Conservation (phyloP, 2,888 invertebrate species). For the Acleris laterana region DNA sequence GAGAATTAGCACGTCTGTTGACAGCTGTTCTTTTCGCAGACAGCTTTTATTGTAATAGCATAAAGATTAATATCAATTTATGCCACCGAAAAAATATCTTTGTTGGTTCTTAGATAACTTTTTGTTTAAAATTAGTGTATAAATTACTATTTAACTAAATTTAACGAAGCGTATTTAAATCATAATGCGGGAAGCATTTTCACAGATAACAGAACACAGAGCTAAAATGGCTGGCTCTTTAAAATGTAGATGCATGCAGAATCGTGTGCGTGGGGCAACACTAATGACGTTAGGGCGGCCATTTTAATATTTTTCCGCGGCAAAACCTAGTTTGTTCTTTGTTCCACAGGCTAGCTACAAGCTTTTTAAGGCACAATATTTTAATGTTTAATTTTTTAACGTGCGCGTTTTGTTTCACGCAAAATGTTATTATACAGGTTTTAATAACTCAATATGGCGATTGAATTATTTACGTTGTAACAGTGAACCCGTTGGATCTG, state of each 20-base stretch:
- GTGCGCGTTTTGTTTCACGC: slow-evolving; percentile 19
- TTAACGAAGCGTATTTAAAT: not conserved
- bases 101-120: slow-evolving; percentile 1
- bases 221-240: slow-evolving; percentile 46
- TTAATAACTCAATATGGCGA: slow-evolving; percentile 12
- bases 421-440: slow-evolving; percentile 8
- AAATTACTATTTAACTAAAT: not conserved
- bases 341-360: slow-evolving; percentile 43
- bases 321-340: slow-evolving; percentile 69
- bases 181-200: slow-evolving; percentile 1
- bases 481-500: not conserved
- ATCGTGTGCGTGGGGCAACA: slow-evolving; percentile 65
- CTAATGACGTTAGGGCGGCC: slow-evolving; percentile 57
- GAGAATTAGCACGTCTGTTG: slow-evolving; percentile 49
- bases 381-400: slow-evolving; percentile 17
- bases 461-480: not conserved
- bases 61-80: slow-evolving; percentile 25
- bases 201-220: not conserved
- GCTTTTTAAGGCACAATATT: slow-evolving; percentile 30
- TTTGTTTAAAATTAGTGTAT: slow-evolving; percentile 4
- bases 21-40: slow-evolving; percentile 27
- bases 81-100: not conserved
- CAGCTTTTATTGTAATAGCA: slow-evolving; percentile 23
- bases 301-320: slow-evolving; percentile 60
- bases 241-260: slow-evolving; percentile 73